Conservation (phyloP, 2,113 vertebrate genomes). For the Pedionomus torquatus region DNA sequence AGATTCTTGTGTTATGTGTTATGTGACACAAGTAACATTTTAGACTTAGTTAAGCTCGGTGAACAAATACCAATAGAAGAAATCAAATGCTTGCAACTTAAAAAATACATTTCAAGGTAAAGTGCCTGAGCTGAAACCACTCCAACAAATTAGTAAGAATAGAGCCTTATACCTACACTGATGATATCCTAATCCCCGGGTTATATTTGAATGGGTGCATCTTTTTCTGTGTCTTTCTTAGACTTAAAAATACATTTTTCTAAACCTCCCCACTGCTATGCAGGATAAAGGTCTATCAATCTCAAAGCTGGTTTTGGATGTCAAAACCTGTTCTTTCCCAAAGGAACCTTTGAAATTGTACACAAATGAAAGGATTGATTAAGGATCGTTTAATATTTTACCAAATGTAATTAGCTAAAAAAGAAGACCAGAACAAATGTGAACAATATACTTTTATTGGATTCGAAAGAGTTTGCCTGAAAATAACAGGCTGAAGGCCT, state of each 20-base stretch:
- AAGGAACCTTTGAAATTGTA: not conserved
- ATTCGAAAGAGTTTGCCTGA: not conserved
- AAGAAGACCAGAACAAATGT: rapidly evolving
- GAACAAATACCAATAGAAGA: not conserved
- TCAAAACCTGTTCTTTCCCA: not conserved
- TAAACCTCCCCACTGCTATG: not conserved
- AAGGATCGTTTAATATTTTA: not conserved
- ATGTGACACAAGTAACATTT: not conserved
- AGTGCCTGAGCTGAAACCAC: not conserved
- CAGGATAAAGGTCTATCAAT: not conserved
- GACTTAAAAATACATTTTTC: not conserved
- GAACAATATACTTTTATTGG: not conserved
- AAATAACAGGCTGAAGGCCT: not conserved
- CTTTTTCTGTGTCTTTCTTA: not conserved
- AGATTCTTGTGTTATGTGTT: not conserved
- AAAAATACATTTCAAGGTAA: not conserved
- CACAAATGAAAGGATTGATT: not conserved
- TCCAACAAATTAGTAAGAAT: not conserved
- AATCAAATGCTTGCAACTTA: not conserved
- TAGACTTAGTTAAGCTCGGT: not conserved
- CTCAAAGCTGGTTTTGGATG: not conserved
- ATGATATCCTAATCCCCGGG: not conserved
- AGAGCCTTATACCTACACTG: not conserved
- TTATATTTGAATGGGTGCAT: not conserved
- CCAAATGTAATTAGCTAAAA: not conserved